Base-by-base conservation (phyloP, 2,888 invertebrate species). In the Nezara viridula region DNA sequence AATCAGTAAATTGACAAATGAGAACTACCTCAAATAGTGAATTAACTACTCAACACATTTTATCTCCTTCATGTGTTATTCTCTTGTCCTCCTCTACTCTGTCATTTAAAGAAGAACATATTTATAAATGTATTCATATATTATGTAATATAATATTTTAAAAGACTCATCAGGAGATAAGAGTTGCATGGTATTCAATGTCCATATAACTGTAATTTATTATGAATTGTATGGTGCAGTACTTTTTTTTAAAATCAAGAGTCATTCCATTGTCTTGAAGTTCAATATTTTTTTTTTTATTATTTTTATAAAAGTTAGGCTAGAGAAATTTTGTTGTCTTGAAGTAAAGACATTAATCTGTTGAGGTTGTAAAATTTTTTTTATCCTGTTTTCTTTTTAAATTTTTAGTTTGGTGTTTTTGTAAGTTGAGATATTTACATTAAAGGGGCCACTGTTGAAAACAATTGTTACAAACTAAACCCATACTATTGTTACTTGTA, bases 391-490 rank as follows among this genome's bases (percentile, higher is more conserved):
- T 40, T 37, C 9, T 81, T 19, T 44, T 37, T 44, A 40, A 81
- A 81, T 44, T 73, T 60, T 47, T 81, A 81, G 0, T 47, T n/a
- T 14, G 1, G 44, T 81, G 81, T 81, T 73, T 73, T 7, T 81
- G n/a, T n/a, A 44, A 47, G 19, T 81, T 81, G 24, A 81, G 44
- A n/a, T 44, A 12, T 81, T 81, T 86, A 52, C n/a, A 86, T 73
- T 86, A 66, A 88, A 47, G 88, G 88, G 88, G 88, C 88, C 88
- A 88, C 73, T 88, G 81, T 44, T 44, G 19, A 81, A 81, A 81
- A 81, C n/a, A 40, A 44, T 24, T 81, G 81, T 81, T 81, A 88
- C 73, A 49, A 73, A 37, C 27, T 47, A 66, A 40, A 52, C 44
- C 44, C 60, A 47, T 88, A 88, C 73, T 88, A 66, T 88, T 73